These are phyloP conservation scores for Cosmorhoe ocellata DNA, from an alignment of 2,888 invertebrate genomes.

Conservation along the genomic window DNA sequence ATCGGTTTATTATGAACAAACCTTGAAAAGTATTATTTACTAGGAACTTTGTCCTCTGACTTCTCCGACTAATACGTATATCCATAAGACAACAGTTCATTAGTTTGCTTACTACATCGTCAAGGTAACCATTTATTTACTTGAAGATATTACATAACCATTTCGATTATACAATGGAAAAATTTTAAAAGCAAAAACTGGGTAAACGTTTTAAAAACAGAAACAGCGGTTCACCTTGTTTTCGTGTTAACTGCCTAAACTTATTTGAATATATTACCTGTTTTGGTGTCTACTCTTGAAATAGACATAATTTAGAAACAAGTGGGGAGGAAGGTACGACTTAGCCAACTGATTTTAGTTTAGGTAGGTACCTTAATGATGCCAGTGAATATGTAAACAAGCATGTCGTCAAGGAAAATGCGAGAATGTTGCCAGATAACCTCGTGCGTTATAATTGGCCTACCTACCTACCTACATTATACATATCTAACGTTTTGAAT, in stretches of 20 bases:
- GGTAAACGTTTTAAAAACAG: constrained; percentile 2
- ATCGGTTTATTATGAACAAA: not conserved
- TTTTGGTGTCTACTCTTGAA: constrained; percentile 22
- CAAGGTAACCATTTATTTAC: not conserved
- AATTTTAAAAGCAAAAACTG: constrained; percentile 13
- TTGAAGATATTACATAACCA: constrained; percentile 21
- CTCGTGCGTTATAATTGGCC: not conserved
- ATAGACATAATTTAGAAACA: constrained; percentile 33
- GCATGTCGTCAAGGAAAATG: constrained; percentile 38
- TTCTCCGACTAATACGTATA: too few relatives aligned
- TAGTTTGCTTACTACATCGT: not conserved
- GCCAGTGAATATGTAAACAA: constrained; percentile 32
- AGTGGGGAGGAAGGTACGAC: not conserved
- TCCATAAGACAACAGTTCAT: not conserved
- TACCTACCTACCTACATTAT: too few relatives aligned
- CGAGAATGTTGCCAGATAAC: constrained; percentile 49
- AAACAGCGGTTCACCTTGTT: constrained; percentile 24
- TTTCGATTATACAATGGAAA: constrained; percentile 27
- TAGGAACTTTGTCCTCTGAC: too few relatives aligned
- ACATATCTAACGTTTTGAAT: too few relatives aligned
- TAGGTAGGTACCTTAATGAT: not conserved
- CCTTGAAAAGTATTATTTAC: not conserved
- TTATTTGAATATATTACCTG: constrained; percentile 18
- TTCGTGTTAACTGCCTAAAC: constrained; percentile 17
- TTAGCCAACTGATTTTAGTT: not conserved